Percentiles rank a stretch among this genome's conserved stretches.
Conservation (phyloP, 2,888 invertebrate genomes). For the Heteromyza rotundicornis region DNA sequence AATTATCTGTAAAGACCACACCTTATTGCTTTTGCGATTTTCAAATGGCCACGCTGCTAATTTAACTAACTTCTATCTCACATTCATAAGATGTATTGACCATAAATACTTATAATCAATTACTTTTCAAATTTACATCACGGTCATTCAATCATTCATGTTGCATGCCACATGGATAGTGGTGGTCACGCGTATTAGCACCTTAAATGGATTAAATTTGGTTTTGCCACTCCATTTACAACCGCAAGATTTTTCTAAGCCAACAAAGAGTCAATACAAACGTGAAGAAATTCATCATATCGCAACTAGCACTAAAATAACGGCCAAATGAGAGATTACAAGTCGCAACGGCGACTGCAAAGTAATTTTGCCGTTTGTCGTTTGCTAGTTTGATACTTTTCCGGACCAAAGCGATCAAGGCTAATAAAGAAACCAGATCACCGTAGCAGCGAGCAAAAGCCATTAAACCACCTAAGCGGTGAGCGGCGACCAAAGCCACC, state of each 20-base stretch:
- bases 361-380: constrained; percentile 51
- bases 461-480: not conserved
- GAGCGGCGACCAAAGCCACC: constrained; percentile 16
- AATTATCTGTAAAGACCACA: too few species aligned
- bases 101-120: too few species aligned
- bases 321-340: not conserved
- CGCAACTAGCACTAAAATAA: not conserved
- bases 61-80: too few species aligned
- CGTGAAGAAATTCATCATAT: not conserved
- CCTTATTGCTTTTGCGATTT: too few species aligned
- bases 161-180: too few species aligned
- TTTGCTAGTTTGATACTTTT: constrained; percentile 46
- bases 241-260: not conserved
- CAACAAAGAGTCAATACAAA: too few species aligned
- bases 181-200: constrained; percentile 7
- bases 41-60: too few species aligned
- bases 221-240: not conserved
- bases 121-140: too few species aligned
- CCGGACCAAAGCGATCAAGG: constrained; percentile 63
- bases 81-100: too few species aligned
- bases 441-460: constrained; percentile 28
- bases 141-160: too few species aligned
- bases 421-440: constrained; percentile 49
- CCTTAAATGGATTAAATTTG: constrained; percentile 11
- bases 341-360: constrained; percentile 14